Evolutionary conservation across 2,888 invertebrate genomes (phyloP).

Genomic region (Atrina japonica): DNA sequence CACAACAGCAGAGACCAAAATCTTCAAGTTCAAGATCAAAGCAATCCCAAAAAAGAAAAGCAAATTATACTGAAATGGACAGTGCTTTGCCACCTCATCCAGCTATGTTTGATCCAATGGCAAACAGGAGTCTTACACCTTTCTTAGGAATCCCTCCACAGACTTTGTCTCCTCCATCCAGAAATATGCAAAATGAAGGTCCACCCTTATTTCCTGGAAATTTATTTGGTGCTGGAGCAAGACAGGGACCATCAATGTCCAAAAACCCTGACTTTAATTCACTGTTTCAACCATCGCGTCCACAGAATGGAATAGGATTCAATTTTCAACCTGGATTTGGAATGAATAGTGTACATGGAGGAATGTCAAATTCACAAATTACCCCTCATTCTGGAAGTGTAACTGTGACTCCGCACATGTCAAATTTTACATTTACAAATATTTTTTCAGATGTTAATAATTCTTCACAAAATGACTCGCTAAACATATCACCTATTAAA

Average conservation of each 20-base stretch:
- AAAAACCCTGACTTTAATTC: conserved; percentile 73
- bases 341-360: conserved; percentile 72
- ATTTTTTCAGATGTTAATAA: conserved; percentile 75
- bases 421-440: conserved; percentile 78
- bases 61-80: conserved; percentile 70
- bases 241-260: conserved; percentile 67
- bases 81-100: conserved; percentile 51
- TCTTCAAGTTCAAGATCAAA: conserved; percentile 49
- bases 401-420: conserved; percentile 73
- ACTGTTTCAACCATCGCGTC: conserved; percentile 69
- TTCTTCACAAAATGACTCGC: conserved; percentile 65
- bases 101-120: conserved; percentile 58
- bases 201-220: conserved; percentile 76
- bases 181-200: conserved; percentile 72
- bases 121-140: conserved; percentile 70
- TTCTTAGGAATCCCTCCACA: conserved; percentile 71
- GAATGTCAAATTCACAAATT: conserved; percentile 68
- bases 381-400: conserved; percentile 67
- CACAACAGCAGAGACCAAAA: conserved; percentile 52
- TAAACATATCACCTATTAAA: conserved; percentile 79
- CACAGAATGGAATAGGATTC: conserved; percentile 76
- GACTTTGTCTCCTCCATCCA: conserved; percentile 72
- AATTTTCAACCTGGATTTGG: conserved; percentile 77
- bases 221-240: conserved; percentile 68
- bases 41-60: conserved; percentile 59